phyloP scores from a whole-genome alignment of 2,113 vertebrate species.

The Larimichthys crocea region DNA sequence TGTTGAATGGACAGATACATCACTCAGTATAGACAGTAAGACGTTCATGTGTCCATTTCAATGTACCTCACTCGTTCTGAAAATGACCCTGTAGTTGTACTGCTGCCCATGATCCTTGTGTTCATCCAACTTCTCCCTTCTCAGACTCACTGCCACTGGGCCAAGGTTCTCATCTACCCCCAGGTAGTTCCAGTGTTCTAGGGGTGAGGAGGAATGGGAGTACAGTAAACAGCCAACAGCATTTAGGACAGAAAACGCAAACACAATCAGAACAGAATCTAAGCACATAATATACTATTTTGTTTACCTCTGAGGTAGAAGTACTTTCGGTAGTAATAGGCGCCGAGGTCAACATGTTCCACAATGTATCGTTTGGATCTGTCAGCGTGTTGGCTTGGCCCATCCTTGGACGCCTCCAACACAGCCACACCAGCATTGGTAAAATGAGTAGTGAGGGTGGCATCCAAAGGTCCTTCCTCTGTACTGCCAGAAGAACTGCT shows the following conservation, averaged over 20 bases:
- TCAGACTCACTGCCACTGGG: slow-evolving; percentile 96
- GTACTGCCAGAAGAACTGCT: slow-evolving; percentile 84
- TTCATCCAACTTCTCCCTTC: slow-evolving; percentile 97
- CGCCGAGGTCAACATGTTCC: slow-evolving; percentile 96
- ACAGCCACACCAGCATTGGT: slow-evolving; percentile 97
- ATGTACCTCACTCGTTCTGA: slow-evolving; percentile 95
- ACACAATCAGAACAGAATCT: background rate
- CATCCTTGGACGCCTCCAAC: slow-evolving; percentile 94
- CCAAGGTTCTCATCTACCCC: slow-evolving; percentile 97
- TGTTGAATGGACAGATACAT: background rate
- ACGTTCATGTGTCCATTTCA: background rate
- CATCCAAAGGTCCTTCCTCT: slow-evolving; percentile 92
- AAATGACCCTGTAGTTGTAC: slow-evolving; percentile 97
- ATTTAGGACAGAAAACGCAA: background rate
- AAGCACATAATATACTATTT: too few relatives aligned
- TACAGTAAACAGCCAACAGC: background rate
- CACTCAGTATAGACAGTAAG: too few relatives aligned
- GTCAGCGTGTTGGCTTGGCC: slow-evolving; percentile 90
- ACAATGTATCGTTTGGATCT: slow-evolving; percentile 94
- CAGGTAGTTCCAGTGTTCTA: slow-evolving; percentile 99
- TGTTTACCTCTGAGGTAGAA: slow-evolving; percentile 97
- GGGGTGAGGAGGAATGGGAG: background rate
- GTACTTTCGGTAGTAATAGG: slow-evolving; percentile 97
- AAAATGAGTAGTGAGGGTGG: slow-evolving; percentile 91
- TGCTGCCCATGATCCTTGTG: slow-evolving; percentile 96